A percentile compares a stretch with the other conserved stretches of the same genome.
These are phyloP conservation scores for Atherinomorus stipes DNA, from an alignment of 2,113 vertebrate genomes.

Conservation along the genomic window DNA sequence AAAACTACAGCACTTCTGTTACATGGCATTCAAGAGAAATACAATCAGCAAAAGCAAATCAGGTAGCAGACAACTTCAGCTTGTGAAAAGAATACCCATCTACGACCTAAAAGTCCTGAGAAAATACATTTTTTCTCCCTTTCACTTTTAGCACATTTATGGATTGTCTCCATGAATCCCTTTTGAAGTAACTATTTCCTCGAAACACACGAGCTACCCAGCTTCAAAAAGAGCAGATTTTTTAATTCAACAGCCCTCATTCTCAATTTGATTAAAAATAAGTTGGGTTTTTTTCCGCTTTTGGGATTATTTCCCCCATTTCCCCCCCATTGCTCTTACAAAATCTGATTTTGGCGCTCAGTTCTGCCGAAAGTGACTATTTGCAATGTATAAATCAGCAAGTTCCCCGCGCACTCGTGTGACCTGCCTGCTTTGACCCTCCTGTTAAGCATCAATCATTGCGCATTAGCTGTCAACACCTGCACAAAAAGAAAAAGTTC, in stretches of 20 bases:
- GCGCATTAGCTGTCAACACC: conserved; percentile 51
- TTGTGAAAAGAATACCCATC: background rate
- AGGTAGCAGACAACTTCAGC: background rate
- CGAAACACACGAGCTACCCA: background rate
- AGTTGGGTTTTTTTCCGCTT: background rate
- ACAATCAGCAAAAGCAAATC: background rate
- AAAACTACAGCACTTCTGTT: background rate
- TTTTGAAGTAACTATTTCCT: conserved; percentile 36
- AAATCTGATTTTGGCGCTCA: background rate
- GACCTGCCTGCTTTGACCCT: conserved; percentile 49
- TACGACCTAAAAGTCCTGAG: background rate
- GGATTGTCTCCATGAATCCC: background rate
- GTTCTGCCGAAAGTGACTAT: conserved; percentile 4
- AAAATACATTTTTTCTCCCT: conserved; percentile 1
- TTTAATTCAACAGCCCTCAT: background rate
- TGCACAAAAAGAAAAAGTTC: conserved; percentile 66
- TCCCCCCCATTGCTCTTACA: background rate
- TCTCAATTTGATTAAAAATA: conserved; percentile 1
- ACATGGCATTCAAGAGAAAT: too few species aligned
- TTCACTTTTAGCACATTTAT: background rate
- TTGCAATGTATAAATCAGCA: conserved; percentile 35
- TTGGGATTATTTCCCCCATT: background rate
- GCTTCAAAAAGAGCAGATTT: background rate
- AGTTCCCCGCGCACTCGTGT: conserved; percentile 9
- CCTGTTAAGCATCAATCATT: conserved; percentile 56